A percentile compares a stretch with the other conserved stretches of the same genome.
These are phyloP conservation scores for Thalassoma bifasciatum DNA, from an alignment of 2,113 vertebrate genomes.

Conservation along the genomic window DNA sequence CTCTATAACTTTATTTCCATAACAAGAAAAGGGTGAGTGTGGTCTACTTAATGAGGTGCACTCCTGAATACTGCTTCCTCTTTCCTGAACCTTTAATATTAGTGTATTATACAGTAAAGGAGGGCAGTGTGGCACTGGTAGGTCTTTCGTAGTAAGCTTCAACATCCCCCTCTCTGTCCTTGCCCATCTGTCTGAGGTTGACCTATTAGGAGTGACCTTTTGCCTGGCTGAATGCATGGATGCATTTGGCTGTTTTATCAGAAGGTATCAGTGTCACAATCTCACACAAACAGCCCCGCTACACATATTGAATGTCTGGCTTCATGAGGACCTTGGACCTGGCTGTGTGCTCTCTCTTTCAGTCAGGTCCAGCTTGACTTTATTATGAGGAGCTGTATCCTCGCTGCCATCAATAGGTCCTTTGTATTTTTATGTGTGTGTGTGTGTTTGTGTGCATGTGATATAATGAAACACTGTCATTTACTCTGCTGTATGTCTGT, in stretches of 20 bases:
- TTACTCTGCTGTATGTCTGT: constrained; percentile 21
- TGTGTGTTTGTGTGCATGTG: constrained; percentile 45
- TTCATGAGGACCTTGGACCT: constrained; percentile 81
- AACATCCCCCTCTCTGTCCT: constrained; percentile 31
- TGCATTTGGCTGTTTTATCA: constrained; percentile 75
- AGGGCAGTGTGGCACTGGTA: background rate
- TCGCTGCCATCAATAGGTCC: constrained; percentile 81
- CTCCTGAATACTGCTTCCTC: constrained; percentile 14
- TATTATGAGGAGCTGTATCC: constrained; percentile 81
- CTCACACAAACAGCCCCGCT: constrained; percentile 61
- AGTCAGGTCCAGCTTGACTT: constrained; percentile 74
- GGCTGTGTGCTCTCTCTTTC: constrained; percentile 72
- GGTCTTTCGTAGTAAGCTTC: constrained; percentile 16
- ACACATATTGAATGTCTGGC: constrained; percentile 83
- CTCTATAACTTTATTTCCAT: constrained; percentile 17
- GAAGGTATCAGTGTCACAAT: constrained; percentile 74
- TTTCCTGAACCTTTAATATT: too few relatives aligned
- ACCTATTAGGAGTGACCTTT: constrained; percentile 77
- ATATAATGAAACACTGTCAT: constrained; percentile 58
- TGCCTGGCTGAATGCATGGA: constrained; percentile 69
- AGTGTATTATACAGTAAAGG: background rate
- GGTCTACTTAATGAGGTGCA: constrained; percentile 45
- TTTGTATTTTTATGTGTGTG: constrained; percentile 77
- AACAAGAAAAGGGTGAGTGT: constrained; percentile 20
- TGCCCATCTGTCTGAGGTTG: constrained; percentile 73